Evolutionary conservation across 2,888 invertebrate genomes (phyloP).

Genomic region (Pollenia labialis): DNA sequence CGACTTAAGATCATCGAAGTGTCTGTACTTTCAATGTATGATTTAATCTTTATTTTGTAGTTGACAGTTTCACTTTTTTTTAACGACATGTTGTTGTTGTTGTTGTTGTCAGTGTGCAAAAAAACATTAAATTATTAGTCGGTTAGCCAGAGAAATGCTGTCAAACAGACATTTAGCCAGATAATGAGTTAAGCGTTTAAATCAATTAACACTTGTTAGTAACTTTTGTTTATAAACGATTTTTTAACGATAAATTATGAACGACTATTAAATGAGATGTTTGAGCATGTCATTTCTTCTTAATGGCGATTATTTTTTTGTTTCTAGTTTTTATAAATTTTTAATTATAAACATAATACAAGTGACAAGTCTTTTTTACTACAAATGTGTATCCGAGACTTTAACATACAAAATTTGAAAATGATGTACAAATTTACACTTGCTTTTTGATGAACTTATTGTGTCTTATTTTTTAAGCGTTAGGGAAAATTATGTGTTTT

Average conservation of each 20-base stretch:
- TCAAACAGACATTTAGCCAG: not conserved
- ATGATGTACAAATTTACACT: not conserved
- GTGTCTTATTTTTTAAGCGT: not conserved
- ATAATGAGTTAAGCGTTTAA: constrained; percentile 7
- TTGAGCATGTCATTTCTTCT: constrained; percentile 14
- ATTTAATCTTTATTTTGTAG: not conserved
- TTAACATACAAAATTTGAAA: not conserved
- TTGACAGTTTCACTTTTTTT: constrained; percentile 50
- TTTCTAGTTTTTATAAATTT: constrained; percentile 24
- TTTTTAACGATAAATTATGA: constrained; percentile 8
- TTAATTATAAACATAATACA: constrained; percentile 12
- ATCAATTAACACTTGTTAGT: constrained; percentile 33
- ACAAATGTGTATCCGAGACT: not conserved
- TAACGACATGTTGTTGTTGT: not conserved
- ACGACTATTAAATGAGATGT: constrained; percentile 6
- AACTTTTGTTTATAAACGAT: not conserved
- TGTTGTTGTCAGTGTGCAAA: not conserved
- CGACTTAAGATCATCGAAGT: no score
- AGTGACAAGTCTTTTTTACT: not conserved
- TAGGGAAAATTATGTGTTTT: not conserved
- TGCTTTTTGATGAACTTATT: not conserved
- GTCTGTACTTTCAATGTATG: no score
- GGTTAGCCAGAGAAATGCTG: not conserved
- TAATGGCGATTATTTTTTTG: not conserved
- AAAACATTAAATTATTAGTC: not conserved